phyloP scores from a whole-genome alignment of 2,797 vertebrate species.

The Sebastes variabilis region DNA sequence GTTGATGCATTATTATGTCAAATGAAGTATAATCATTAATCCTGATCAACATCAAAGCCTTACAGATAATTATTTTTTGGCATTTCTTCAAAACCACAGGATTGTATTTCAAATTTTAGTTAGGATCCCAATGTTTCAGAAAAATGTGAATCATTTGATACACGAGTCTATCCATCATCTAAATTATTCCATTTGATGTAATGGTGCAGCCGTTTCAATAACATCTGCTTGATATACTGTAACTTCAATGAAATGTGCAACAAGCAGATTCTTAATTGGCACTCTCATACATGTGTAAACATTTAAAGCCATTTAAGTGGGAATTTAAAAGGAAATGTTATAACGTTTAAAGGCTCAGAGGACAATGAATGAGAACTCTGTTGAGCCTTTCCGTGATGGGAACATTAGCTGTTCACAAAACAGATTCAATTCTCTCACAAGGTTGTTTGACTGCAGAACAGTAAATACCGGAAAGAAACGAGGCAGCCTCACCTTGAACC shows the following conservation, averaged over 20 bases:
- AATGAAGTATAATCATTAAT: constrained; percentile 9
- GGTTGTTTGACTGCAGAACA: background rate
- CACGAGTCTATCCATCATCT: background rate
- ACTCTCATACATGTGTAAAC: background rate
- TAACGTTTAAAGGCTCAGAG: background rate
- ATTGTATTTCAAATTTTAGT: background rate
- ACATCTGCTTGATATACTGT: background rate
- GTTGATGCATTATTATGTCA: constrained; percentile 7
- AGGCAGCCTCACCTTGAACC: constrained; percentile 8
- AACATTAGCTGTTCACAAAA: background rate
- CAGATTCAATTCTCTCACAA: background rate
- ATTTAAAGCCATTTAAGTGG: background rate
- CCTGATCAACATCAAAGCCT: constrained; percentile 32
- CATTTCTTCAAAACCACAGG: background rate
- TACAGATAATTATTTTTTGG: background rate
- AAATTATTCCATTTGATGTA: background rate
- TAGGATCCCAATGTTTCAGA: background rate
- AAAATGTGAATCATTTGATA: background rate
- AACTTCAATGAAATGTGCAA: background rate
- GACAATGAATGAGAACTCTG: background rate
- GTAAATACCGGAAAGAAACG: background rate
- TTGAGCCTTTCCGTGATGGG: background rate
- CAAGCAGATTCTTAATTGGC: background rate
- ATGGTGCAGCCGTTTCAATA: background rate
- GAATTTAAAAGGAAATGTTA: background rate